Base-by-base conservation (phyloP, 2,888 invertebrate species). In the Ecdyonurus torrentis region DNA sequence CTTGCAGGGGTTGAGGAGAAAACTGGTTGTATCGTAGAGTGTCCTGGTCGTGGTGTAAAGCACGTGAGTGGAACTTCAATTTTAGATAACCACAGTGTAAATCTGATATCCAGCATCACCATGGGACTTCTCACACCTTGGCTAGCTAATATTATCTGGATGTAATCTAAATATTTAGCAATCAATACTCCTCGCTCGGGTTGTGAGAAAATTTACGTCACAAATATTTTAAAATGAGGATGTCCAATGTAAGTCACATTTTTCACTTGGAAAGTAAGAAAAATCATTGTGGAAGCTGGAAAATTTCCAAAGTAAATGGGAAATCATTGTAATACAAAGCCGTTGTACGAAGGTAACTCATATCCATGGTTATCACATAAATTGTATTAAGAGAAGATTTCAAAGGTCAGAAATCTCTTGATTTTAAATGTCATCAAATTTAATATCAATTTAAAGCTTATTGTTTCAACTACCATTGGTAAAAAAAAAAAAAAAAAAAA, bases 51-150 rank as follows among this genome's bases (percentile, higher is more conserved):
- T 65, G 80, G 83, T 23, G 81, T 91, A 0, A 81, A 81, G 66
- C 84, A 89, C 71, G 86, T 94, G 65, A 83, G 86, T 71, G 94
- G 93, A 2, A 74, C 78, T 63, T 81, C 83, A 68, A 76, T 91
- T 61, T 74, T 94, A 58, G 91, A 91, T 72, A 94, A 94, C 74
- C 89, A 93, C 71, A 86, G 89, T 71, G 90, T 94, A 0, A 94
- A 94, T 75, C 79, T 94, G 58, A 77, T 93, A 64, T 86, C 91
- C 0, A 87, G 86, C 64, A 81, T 92, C 61, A 74, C 87, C 7
- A 87, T 86, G 69, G 88, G 85, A 1, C 73, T 90, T 1, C 74
- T 84, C 2, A 79, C 87, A 70, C 89, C 91, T 15, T 78, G 81
- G 67, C 69, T 89, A 25, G 81, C 83, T 1, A 76, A 81, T 63